Conservation (phyloP, 2,797 vertebrate genomes). For the Paguma larvata region DNA sequence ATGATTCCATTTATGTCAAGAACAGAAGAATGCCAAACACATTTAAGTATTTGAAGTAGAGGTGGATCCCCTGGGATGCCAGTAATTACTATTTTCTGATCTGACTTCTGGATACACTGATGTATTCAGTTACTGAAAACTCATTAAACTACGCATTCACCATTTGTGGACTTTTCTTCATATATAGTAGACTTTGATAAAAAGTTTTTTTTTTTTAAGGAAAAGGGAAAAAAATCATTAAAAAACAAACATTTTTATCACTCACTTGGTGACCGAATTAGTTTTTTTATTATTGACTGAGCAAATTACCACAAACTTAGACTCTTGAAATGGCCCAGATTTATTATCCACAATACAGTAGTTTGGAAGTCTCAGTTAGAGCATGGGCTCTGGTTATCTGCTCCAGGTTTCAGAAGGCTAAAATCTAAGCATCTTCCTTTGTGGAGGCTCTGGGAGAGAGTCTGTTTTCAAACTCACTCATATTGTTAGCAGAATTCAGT, state of each 20-base stretch:
- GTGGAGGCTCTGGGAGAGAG: not conserved
- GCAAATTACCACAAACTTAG: not conserved
- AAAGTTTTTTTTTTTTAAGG: not conserved
- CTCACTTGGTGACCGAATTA: not conserved
- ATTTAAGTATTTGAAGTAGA: not conserved
- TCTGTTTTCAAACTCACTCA: not conserved
- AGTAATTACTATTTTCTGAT: not conserved
- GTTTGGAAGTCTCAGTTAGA: not conserved
- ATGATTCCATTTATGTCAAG: not conserved
- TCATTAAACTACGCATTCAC: not conserved
- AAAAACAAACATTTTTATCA: not conserved
- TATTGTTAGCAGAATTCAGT: not conserved
- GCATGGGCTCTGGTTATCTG: not conserved
- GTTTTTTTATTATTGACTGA: not conserved
- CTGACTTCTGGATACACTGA: not conserved
- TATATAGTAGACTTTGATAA: not conserved
- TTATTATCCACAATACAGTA: not conserved
- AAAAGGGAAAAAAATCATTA: not conserved
- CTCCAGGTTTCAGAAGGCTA: not conserved
- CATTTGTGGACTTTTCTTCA: not conserved
- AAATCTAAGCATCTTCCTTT: not conserved
- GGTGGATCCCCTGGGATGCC: not conserved
- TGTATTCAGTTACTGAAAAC: not conserved
- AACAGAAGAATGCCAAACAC: not conserved
- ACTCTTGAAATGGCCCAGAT: not conserved